A percentile compares a stretch with the other conserved stretches of the same genome.
Evolutionary conservation across 2,113 vertebrate genomes (phyloP).

Genomic region (Trinectes maculatus): DNA sequence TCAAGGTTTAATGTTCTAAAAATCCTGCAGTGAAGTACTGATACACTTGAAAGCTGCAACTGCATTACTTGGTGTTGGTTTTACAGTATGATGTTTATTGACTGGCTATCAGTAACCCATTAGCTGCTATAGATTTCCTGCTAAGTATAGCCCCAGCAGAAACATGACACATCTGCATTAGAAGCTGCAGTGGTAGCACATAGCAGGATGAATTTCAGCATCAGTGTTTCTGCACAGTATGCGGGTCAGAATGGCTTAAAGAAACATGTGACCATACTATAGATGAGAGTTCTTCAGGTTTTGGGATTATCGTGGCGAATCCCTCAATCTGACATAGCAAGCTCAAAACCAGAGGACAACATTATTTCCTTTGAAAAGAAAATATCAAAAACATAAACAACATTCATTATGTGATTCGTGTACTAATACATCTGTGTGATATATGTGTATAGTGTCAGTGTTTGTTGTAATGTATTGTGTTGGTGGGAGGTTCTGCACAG

Average conservation of each 20-base stretch:
- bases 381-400: background rate
- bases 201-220: constrained; percentile 23
- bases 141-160: constrained; percentile 47
- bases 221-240: background rate
- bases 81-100: constrained; percentile 51
- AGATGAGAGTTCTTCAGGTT: constrained; percentile 50
- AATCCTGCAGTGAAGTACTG: constrained; percentile 1
- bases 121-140: constrained; percentile 40
- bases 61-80: constrained; percentile 25
- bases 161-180: constrained; percentile 55
- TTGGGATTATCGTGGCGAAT: constrained; percentile 72
- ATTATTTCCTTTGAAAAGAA: constrained; percentile 15
- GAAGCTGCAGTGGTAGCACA: constrained; percentile 12
- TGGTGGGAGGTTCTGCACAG: constrained; percentile 32
- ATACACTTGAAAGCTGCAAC: constrained; percentile 11
- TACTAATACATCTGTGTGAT: constrained; percentile 54
- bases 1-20: background rate
- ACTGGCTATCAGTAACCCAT: constrained; percentile 58
- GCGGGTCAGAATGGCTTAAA: constrained; percentile 39
- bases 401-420: constrained; percentile 12
- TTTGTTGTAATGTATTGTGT: constrained; percentile 22
- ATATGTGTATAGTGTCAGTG: constrained; percentile 34
- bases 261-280: constrained; percentile 28
- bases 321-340: constrained; percentile 72
- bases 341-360: constrained; percentile 25